Evolutionary conservation across 1,140 invertebrate species (phyloP).

Genomic region (Hydropsyche tenuis): DNA sequence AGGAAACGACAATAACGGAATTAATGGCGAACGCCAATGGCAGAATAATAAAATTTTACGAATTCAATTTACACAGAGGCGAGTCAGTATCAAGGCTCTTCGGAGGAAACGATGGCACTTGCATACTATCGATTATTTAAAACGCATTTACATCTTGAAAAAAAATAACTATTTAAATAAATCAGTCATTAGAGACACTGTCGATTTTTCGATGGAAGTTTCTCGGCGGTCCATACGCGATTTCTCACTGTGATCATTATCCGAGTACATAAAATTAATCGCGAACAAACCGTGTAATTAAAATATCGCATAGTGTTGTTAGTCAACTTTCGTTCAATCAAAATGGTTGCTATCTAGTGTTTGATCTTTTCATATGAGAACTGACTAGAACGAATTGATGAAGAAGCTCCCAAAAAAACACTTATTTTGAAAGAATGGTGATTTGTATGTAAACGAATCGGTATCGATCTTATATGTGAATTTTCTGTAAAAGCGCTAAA

Average conservation of each 20-base stretch:
- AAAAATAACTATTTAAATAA: too few species aligned
- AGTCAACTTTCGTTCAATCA: not conserved
- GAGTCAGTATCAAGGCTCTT: not conserved
- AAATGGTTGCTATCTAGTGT: too few species aligned
- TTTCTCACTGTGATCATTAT: slow-evolving; percentile 17
- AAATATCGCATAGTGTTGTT: slow-evolving; percentile 1
- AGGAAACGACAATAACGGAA: slow-evolving; percentile 2
- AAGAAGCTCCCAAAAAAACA: too few species aligned
- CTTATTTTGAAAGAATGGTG: too few species aligned
- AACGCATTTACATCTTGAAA: too few species aligned
- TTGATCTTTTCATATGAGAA: too few species aligned
- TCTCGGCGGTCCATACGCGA: not conserved
- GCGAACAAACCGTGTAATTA: slow-evolving; percentile 11
- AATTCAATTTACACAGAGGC: not conserved
- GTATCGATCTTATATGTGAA: too few species aligned
- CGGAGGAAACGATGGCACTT: slow-evolving; percentile 6
- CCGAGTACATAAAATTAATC: slow-evolving; percentile 13
- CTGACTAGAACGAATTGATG: too few species aligned
- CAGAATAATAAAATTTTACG: slow-evolving; percentile 1
- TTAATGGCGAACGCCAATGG: not conserved
- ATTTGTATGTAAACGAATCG: too few species aligned
- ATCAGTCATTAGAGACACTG: too few species aligned
- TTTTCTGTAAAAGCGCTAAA: too few species aligned
- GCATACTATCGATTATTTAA: not conserved
- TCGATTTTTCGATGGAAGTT: too few species aligned